Percentiles rank a stretch among this genome's conserved stretches.
Evolutionary conservation across 2,888 invertebrate genomes (phyloP).

Genomic region (Nebria brevicollis): DNA sequence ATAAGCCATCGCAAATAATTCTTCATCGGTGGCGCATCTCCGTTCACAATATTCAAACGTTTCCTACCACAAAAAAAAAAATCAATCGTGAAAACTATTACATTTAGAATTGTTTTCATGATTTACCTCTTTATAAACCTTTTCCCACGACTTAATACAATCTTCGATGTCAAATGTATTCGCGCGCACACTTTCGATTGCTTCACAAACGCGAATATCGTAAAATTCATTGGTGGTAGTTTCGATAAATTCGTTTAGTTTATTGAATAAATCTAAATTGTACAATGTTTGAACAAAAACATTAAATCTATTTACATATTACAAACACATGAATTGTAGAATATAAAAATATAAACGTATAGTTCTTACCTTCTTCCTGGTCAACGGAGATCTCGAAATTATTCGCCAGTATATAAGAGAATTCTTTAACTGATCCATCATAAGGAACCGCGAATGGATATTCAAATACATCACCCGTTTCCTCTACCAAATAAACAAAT

Average conservation of each 20-base stretch:
- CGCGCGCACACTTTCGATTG: constrained; percentile 70
- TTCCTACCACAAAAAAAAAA: constrained; percentile 66
- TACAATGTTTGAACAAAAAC: constrained; percentile 18
- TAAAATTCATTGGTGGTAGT: constrained; percentile 74
- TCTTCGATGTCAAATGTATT: constrained; percentile 77
- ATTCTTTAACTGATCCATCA: constrained; percentile 67
- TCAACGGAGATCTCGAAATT: constrained; percentile 77
- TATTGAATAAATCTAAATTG: constrained; percentile 68
- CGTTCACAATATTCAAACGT: constrained; percentile 86
- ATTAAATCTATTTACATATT: constrained; percentile 10
- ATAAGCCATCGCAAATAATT: constrained; percentile 86
- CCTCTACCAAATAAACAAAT: constrained; percentile 8
- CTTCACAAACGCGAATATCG: constrained; percentile 72
- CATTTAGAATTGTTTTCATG: neutral
- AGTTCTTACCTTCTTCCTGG: constrained; percentile 69
- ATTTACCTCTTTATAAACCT: constrained; percentile 74
- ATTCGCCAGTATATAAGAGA: constrained; percentile 72
- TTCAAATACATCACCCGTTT: constrained; percentile 6
- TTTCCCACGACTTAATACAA: constrained; percentile 82
- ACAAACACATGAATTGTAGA: constrained; percentile 33
- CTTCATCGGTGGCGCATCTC: constrained; percentile 83
- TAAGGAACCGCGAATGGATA: constrained; percentile 30
- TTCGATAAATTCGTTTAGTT: constrained; percentile 72
- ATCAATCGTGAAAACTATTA: neutral
- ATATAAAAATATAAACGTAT: no score